A percentile compares a stretch with the other conserved stretches of the same genome.
These are phyloP conservation scores for Epinephelus fuscoguttatus DNA, from an alignment of 2,113 vertebrate species.

Conservation along the genomic window DNA sequence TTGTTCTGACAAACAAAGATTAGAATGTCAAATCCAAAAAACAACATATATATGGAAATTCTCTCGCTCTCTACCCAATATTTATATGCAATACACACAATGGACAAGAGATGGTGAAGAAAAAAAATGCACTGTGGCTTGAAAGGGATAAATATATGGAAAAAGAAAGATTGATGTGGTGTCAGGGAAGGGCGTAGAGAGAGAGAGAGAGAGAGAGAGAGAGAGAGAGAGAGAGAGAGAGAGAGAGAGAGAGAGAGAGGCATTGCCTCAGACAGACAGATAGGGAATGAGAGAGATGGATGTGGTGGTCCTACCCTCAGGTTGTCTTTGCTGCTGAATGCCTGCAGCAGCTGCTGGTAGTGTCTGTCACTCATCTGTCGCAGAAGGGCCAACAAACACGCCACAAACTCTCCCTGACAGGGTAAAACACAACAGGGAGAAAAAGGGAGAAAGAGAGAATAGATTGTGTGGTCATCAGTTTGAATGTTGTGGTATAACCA, in stretches of 20 bases:
- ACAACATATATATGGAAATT: background rate
- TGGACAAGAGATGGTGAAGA: background rate
- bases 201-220: background rate
- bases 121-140: background rate
- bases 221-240: background rate
- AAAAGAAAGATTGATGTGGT: background rate
- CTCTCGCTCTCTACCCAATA: background rate
- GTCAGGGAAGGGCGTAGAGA: background rate
- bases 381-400: conserved; percentile 93
- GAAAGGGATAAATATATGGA: background rate
- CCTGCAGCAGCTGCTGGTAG: conserved; percentile 96
- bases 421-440: background rate
- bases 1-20: background rate
- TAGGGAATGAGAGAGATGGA: background rate
- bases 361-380: conserved; percentile 98
- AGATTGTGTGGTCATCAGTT: background rate
- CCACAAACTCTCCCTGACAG: conserved; percentile 95
- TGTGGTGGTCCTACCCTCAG: conserved; percentile 67
- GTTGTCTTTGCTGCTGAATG: conserved; percentile 94
- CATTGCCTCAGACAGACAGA: background rate
- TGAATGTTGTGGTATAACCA: background rate
- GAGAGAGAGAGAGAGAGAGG: background rate
- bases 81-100: background rate
- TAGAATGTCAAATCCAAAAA: background rate
- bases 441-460: background rate